A percentile compares a stretch with the other conserved stretches of the same genome.
Conservation (phyloP, 2,113 vertebrate species). For the Cynocephalus volans region DNA sequence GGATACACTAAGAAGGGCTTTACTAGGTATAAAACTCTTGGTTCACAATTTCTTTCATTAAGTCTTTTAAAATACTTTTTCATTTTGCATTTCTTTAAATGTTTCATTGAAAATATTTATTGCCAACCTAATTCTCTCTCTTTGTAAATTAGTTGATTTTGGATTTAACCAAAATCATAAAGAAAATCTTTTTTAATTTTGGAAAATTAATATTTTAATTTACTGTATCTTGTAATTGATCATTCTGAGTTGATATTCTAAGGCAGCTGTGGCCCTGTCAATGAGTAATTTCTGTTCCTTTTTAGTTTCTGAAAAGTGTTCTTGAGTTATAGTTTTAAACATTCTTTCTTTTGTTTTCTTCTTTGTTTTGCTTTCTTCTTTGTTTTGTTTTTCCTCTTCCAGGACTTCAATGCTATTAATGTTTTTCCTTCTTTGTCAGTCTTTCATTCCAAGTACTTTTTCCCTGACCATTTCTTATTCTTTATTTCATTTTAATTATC, state of each 20-base stretch:
- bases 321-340: neutral
- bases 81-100: neutral
- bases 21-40: neutral
- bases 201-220: neutral
- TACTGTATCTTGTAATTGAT: neutral
- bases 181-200: neutral
- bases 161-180: neutral
- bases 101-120: neutral
- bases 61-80: neutral
- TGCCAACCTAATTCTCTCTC: neutral
- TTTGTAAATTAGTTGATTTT: neutral
- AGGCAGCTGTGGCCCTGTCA: neutral
- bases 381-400: neutral
- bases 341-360: neutral
- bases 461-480: too few species aligned
- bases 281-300: neutral
- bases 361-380: neutral
- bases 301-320: neutral
- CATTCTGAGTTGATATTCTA: neutral
- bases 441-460: neutral
- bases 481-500: neutral
- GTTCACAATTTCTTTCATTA: neutral
- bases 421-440: neutral
- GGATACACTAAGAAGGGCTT: neutral
- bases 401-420: neutral